Percentiles rank a stretch among this genome's conserved stretches.
Evolutionary conservation across 2,888 invertebrate species (phyloP).

Genomic region (Epiperipatus broadwayi): DNA sequence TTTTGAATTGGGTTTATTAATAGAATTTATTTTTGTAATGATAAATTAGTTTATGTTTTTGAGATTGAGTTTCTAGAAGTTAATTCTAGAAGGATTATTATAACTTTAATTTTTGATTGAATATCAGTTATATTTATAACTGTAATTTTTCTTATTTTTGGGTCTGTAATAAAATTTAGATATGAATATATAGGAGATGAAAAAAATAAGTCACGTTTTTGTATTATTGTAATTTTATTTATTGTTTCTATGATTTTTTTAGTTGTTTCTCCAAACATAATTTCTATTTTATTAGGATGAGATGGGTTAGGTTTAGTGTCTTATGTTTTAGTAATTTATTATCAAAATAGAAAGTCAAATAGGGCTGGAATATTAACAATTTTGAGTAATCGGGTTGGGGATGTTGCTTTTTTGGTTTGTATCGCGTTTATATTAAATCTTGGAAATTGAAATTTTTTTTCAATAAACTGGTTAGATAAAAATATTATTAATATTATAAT

Average conservation of each 20-base stretch:
- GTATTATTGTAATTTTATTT: constrained; percentile 44
- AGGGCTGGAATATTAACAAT: constrained; percentile 50
- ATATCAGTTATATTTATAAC: too few species aligned
- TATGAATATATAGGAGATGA: constrained; percentile 41
- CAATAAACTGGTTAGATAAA: constrained; percentile 14
- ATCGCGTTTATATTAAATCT: constrained; percentile 27
- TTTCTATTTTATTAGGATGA: constrained; percentile 49
- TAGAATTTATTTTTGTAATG: too few species aligned
- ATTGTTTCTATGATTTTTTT: constrained; percentile 44
- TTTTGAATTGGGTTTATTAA: too few species aligned
- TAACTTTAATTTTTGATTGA: too few species aligned
- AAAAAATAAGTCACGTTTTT: constrained; percentile 41
- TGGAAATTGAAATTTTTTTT: too few species aligned
- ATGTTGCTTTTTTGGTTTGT: constrained; percentile 43
- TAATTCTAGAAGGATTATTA: too few species aligned
- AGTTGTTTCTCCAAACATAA: constrained; percentile 47
- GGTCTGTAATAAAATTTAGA: constrained; percentile 45
- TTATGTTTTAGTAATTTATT: constrained; percentile 51
- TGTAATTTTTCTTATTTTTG: too few species aligned
- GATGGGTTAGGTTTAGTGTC: constrained; percentile 52
- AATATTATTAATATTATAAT: constrained; percentile 30
- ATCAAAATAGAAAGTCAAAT: constrained; percentile 45
- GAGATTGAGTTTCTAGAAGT: too few species aligned
- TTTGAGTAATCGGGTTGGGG: constrained; percentile 51
- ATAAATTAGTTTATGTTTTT: too few species aligned